phyloP scores from a whole-genome alignment of 2,888 invertebrate species.

The Theretra japonica region DNA sequence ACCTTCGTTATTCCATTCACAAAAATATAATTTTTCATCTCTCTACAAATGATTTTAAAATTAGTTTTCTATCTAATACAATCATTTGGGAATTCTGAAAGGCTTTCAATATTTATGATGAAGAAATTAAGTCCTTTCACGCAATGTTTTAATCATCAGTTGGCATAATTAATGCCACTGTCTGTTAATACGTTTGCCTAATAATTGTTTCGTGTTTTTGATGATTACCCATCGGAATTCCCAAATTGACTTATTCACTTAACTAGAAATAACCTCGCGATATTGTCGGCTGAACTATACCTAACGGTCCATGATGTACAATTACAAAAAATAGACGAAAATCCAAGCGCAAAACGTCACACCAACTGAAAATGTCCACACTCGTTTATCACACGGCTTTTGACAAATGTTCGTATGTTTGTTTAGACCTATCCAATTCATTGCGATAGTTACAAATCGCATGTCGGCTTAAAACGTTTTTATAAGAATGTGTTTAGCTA shows the following conservation, averaged over 20 bases:
- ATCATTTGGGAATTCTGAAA: slow-evolving; percentile 45
- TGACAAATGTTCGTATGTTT: not conserved
- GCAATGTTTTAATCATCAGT: no score
- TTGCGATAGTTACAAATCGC: slow-evolving; percentile 3
- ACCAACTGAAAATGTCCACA: slow-evolving; percentile 28
- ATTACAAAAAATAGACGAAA: slow-evolving; percentile 35
- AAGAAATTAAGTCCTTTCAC: not conserved
- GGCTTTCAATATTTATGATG: not conserved
- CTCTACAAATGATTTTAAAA: slow-evolving; percentile 67
- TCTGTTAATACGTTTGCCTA: no score
- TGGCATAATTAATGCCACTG: no score
- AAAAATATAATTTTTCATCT: slow-evolving; percentile 73
- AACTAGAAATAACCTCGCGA: slow-evolving; percentile 57
- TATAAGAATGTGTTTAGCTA: slow-evolving; percentile 72
- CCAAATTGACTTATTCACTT: slow-evolving; percentile 39
- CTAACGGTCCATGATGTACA: slow-evolving; percentile 50
- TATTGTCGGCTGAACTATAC: slow-evolving; percentile 77
- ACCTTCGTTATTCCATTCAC: slow-evolving; percentile 54
- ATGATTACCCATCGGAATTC: slow-evolving; percentile 10
- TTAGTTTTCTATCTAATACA: slow-evolving; percentile 74
- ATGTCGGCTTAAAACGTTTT: slow-evolving; percentile 66
- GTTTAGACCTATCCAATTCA: not conserved
- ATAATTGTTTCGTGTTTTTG: not conserved
- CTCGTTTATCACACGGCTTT: slow-evolving; percentile 35
- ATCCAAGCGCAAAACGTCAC: slow-evolving; percentile 34